Conservation (phyloP, 1,140 invertebrate genomes). For the Babylonia areolata region DNA sequence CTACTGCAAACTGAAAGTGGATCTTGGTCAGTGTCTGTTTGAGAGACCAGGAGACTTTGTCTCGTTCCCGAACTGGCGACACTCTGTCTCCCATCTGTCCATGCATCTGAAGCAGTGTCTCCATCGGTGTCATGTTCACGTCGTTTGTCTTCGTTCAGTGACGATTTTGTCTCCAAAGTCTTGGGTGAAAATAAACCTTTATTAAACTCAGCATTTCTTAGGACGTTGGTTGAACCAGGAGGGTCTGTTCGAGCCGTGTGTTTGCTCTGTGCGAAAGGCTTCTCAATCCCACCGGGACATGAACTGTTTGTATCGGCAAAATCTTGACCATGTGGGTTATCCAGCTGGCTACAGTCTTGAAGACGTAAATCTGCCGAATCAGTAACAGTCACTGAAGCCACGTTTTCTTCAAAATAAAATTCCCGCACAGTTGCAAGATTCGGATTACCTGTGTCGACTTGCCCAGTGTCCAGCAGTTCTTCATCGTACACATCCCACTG, state of each 20-base stretch:
- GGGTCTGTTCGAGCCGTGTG: not conserved
- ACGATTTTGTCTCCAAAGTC: not conserved
- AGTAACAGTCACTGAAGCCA: not conserved
- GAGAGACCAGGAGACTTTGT: not conserved
- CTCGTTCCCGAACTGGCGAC: not conserved
- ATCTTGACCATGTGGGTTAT: not conserved
- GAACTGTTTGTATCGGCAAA: not conserved
- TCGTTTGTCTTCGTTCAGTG: not conserved
- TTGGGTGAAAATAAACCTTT: not conserved
- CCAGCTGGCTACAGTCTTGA: not conserved
- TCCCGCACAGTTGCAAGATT: not conserved
- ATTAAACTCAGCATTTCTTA: not conserved
- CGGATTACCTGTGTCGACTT: not conserved
- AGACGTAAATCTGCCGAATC: not conserved
- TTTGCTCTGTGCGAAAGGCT: not conserved
- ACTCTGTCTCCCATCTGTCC: not conserved
- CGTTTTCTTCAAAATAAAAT: not conserved
- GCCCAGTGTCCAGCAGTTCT: not conserved
- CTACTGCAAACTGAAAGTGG: not conserved
- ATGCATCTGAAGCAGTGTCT: not conserved
- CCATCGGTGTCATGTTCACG: not conserved
- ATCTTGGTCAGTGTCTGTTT: not conserved
- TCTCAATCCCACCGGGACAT: not conserved
- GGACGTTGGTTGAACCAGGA: not conserved
- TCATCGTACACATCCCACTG: not conserved